Conservation (phyloP, 2,113 vertebrate species). For the Carollia perspicillata region DNA sequence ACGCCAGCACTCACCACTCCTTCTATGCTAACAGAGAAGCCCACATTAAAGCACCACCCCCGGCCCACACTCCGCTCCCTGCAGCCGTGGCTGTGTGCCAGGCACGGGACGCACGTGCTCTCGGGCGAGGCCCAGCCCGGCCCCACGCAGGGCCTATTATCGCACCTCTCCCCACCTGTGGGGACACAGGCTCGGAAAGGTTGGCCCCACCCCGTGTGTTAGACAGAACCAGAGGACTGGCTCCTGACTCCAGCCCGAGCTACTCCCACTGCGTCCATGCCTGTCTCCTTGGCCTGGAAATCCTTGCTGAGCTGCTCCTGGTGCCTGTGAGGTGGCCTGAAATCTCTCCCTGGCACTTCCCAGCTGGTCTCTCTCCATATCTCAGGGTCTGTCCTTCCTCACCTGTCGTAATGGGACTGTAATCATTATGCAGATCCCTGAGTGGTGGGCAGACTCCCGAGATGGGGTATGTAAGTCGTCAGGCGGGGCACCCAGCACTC, state of each 20-base stretch:
- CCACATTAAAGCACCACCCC: fast-evolving
- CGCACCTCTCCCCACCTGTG: fast-evolving
- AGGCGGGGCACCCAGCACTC: not conserved
- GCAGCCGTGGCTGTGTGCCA: fast-evolving
- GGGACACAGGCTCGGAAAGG: not conserved
- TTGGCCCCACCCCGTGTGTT: too few relatives aligned
- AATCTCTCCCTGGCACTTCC: not conserved
- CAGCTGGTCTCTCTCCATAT: not conserved
- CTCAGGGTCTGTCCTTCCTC: not conserved
- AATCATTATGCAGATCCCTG: not conserved
- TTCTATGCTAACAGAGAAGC: fast-evolving
- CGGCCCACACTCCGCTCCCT: fast-evolving
- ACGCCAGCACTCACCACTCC: fast-evolving
- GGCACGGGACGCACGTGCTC: fast-evolving
- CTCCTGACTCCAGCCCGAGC: not conserved
- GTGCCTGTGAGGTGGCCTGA: not conserved
- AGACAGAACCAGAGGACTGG: too few relatives aligned
- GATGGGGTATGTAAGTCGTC: fast-evolving
- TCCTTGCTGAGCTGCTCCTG: too few relatives aligned
- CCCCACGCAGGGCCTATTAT: fast-evolving
- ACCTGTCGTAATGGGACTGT: not conserved
- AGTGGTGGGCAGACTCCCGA: fast-evolving
- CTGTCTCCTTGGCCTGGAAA: not conserved
- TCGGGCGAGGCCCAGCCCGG: fast-evolving
- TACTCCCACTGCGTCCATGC: not conserved